These are phyloP conservation scores for Linnaemya tessellans DNA, from an alignment of 2,888 invertebrate genomes.

Conservation along the genomic window DNA sequence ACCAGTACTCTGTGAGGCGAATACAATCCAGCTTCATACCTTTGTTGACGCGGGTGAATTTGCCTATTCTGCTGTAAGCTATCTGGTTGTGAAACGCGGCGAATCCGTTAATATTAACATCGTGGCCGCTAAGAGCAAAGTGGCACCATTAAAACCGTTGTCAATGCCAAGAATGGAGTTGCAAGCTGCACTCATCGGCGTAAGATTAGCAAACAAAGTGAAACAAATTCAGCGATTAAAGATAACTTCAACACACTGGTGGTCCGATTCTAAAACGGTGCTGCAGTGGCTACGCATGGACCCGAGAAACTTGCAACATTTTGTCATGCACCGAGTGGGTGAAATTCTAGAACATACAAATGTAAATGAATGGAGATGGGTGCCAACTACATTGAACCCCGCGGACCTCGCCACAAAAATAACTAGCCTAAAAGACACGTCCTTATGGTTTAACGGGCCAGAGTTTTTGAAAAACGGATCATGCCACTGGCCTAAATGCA, in stretches of 20 bases:
- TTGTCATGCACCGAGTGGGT: slow-evolving; percentile 32
- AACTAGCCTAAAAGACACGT: slow-evolving; percentile 11
- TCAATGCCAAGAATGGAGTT: too few relatives aligned
- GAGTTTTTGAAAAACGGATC: too few relatives aligned
- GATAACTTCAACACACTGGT: slow-evolving; percentile 34
- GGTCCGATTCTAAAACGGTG: slow-evolving; percentile 64
- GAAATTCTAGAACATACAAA: slow-evolving; percentile 67
- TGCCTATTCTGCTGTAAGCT: too few relatives aligned
- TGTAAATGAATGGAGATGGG: slow-evolving; percentile 62
- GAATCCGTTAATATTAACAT: too few relatives aligned
- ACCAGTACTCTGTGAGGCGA: not conserved
- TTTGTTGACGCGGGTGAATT: too few relatives aligned
- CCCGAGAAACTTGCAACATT: slow-evolving; percentile 28
- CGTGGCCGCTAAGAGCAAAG: too few relatives aligned
- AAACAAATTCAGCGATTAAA: slow-evolving; percentile 20
- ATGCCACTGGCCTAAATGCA: slow-evolving; percentile 61
- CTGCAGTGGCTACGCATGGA: slow-evolving; percentile 14
- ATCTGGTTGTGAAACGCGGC: too few relatives aligned
- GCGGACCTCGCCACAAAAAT: slow-evolving; percentile 66
- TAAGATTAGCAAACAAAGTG: slow-evolving; percentile 44
- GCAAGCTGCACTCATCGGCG: slow-evolving; percentile 30
- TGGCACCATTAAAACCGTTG: not conserved
- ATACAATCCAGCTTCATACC: too few relatives aligned
- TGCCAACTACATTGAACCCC: slow-evolving; percentile 27
- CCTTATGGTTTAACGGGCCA: slow-evolving; percentile 60